phyloP scores from a whole-genome alignment of 2,113 vertebrate genomes.

The Motacilla tschutschensis region DNA sequence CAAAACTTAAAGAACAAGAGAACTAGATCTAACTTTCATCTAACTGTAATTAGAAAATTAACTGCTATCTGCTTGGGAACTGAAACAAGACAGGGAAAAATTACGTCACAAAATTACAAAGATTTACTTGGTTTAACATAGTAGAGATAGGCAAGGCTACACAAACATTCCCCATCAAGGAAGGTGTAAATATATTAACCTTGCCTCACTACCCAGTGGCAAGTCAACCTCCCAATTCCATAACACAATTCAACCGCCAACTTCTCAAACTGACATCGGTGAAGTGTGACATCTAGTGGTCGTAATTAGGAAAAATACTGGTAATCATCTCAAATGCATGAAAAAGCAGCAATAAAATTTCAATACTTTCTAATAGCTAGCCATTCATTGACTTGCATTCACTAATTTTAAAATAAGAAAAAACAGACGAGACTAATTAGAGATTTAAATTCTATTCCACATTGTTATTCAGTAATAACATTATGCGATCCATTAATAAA shows the following conservation, averaged over 20 bases:
- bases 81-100: background rate
- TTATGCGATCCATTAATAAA: background rate
- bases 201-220: background rate
- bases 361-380: background rate
- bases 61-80: background rate
- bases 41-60: background rate
- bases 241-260: background rate
- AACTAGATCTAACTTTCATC: background rate
- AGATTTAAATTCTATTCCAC: background rate
- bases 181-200: background rate
- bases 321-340: background rate
- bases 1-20: background rate
- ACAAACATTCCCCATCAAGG: background rate
- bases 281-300: slow-evolving; percentile 39
- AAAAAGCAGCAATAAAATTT: background rate
- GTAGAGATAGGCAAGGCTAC: background rate
- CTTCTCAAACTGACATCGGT: background rate
- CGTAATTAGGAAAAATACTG: background rate
- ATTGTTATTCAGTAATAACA: background rate
- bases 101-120: background rate
- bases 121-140: background rate
- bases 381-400: background rate
- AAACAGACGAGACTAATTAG: background rate
- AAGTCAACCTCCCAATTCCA: background rate
- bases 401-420: background rate